These are phyloP conservation scores for Terrapene triunguis DNA, from an alignment of 2,113 vertebrate genomes.

Conservation along the genomic window DNA sequence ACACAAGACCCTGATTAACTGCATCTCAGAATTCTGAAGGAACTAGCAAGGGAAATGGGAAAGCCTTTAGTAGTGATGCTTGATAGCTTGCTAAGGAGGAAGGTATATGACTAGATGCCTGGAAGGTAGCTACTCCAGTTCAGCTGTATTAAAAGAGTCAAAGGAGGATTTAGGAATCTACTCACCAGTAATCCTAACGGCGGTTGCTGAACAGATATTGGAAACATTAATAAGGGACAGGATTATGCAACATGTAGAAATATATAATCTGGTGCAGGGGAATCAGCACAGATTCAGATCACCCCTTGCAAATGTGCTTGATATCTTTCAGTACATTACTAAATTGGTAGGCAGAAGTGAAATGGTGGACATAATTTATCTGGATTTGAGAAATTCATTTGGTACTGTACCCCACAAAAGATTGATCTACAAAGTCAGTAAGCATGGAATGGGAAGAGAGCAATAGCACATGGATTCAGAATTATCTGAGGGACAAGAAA, in stretches of 20 bases:
- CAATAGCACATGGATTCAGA: neutral
- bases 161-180: conserved; percentile 38
- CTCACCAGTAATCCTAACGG: conserved; percentile 44
- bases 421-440: neutral
- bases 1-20: conserved; percentile 71
- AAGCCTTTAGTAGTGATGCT: conserved; percentile 44
- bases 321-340: neutral
- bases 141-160: conserved; percentile 12
- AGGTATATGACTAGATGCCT: neutral
- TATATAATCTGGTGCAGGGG: neutral
- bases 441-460: neutral
- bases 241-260: conserved; percentile 22
- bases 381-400: conserved; percentile 28
- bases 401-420: neutral
- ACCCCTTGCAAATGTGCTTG: conserved; percentile 20
- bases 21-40: conserved; percentile 53
- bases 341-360: neutral
- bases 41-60: conserved; percentile 67
- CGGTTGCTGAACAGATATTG: conserved; percentile 20
- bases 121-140: neutral
- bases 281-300: neutral
- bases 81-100: conserved; percentile 43
- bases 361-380: neutral
- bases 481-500: conserved; percentile 18
- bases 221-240: conserved; percentile 10